phyloP scores from a whole-genome alignment of 2,888 invertebrate species.

The Ochropacha duplaris region DNA sequence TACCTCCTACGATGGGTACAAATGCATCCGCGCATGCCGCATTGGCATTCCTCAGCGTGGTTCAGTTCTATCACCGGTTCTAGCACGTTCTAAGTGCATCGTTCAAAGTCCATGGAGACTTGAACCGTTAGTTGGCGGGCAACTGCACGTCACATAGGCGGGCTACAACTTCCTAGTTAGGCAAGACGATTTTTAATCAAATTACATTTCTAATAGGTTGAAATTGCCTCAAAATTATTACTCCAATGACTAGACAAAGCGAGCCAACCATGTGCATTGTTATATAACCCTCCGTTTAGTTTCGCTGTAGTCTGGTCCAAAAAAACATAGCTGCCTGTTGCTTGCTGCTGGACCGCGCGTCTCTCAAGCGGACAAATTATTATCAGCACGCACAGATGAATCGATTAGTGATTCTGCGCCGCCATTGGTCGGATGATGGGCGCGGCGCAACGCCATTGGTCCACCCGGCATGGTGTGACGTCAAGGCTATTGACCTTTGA shows the following conservation, averaged over 20 bases:
- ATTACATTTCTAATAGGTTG: no score
- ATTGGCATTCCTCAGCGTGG: not conserved
- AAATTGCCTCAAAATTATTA: not conserved
- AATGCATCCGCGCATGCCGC: not conserved
- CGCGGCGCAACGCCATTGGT: slow-evolving; percentile 57
- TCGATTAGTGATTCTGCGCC: slow-evolving; percentile 47
- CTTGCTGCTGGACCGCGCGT: slow-evolving; percentile 25
- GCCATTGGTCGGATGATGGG: slow-evolving; percentile 56
- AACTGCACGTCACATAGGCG: slow-evolving; percentile 1
- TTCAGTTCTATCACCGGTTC: not conserved
- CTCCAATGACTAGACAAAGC: not conserved
- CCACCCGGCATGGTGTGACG: slow-evolving; percentile 45
- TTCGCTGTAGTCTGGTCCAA: no score
- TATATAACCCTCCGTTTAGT: no score
- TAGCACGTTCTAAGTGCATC: not conserved
- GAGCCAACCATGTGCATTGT: not conserved
- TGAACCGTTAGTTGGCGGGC: not conserved
- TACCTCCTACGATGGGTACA: not conserved
- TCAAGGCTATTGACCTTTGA: slow-evolving; percentile 65
- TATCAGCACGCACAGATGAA: slow-evolving; percentile 47
- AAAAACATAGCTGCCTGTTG: slow-evolving; percentile 21
- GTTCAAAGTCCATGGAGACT: not conserved
- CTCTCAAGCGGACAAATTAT: slow-evolving; percentile 34
- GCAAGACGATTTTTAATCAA: no score
- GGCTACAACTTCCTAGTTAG: slow-evolving; percentile 3